Percentiles rank a stretch among this genome's conserved stretches.
phyloP scores from a whole-genome alignment of 2,113 vertebrate genomes.

The Cheirogaleus medius region DNA sequence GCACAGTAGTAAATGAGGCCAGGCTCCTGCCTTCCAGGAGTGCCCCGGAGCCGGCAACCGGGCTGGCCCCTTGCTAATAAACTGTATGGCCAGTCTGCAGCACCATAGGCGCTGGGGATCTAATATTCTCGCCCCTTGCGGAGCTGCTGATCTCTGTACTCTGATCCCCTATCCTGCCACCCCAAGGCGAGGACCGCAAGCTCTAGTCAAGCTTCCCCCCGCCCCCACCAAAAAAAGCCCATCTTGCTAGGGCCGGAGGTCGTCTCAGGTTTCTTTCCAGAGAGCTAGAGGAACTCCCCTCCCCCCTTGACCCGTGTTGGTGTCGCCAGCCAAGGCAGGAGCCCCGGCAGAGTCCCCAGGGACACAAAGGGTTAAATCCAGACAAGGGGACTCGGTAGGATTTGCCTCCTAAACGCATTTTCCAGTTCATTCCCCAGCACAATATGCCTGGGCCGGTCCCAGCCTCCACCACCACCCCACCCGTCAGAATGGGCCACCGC shows the following conservation, averaged over 20 bases:
- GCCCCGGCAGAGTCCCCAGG: not conserved
- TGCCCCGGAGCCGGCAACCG: not conserved
- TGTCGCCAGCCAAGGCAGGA: not conserved
- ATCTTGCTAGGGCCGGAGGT: not conserved
- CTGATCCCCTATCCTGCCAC: not conserved
- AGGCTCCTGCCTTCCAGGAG: not conserved
- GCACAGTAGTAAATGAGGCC: not conserved
- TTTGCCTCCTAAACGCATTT: slow-evolving; percentile 70
- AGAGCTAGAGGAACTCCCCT: not conserved
- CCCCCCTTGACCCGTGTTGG: not conserved
- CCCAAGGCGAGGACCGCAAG: not conserved
- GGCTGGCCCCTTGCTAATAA: not conserved
- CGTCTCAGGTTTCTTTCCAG: slow-evolving; percentile 8
- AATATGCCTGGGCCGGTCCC: slow-evolving; percentile 38
- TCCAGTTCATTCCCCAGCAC: slow-evolving; percentile 75
- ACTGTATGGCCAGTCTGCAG: not conserved
- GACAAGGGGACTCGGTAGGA: slow-evolving; percentile 46
- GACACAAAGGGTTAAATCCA: slow-evolving; percentile 63
- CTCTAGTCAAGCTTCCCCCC: not conserved
- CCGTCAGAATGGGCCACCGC: slow-evolving; percentile 30
- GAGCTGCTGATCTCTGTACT: not conserved
- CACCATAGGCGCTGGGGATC: not conserved
- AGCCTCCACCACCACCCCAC: slow-evolving; percentile 21
- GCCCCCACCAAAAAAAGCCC: not conserved
- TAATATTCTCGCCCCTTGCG: not conserved